These are phyloP conservation scores for Turnix velox DNA, from an alignment of 2,113 vertebrate genomes.

Conservation along the genomic window DNA sequence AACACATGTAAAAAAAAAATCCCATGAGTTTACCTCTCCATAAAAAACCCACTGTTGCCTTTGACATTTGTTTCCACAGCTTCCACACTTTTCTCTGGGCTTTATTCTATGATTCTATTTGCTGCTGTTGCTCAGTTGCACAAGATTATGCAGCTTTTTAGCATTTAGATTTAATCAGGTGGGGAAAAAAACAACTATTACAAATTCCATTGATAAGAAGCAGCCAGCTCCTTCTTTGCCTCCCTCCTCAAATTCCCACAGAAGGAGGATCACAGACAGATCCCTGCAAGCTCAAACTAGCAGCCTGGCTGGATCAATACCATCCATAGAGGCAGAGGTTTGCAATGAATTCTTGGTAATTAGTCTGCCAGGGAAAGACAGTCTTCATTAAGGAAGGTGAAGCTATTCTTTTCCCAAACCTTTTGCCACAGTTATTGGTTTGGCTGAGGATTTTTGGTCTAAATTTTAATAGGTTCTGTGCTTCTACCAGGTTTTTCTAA, in stretches of 20 bases:
- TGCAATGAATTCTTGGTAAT: constrained; percentile 44
- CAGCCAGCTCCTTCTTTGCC: background rate
- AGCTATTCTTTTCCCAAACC: constrained; percentile 1
- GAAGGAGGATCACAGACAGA: constrained; percentile 33
- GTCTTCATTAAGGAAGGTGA: constrained; percentile 42
- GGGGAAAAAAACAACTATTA: background rate
- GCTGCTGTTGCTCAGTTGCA: constrained; percentile 8
- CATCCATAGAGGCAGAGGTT: constrained; percentile 44
- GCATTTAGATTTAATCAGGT: constrained; percentile 54
- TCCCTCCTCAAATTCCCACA: background rate
- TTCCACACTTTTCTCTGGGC: background rate
- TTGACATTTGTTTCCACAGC: background rate
- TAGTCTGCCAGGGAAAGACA: constrained; percentile 35
- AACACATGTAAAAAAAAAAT: background rate
- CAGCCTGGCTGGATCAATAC: constrained; percentile 62
- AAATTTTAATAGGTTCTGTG: background rate
- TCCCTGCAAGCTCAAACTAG: constrained; percentile 10
- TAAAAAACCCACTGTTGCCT: background rate
- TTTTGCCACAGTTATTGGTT: background rate
- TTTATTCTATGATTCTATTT: background rate
- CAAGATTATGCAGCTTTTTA: constrained; percentile 31
- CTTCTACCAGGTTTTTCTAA: background rate
- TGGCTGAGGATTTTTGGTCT: background rate
- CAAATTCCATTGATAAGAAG: constrained; percentile 42
- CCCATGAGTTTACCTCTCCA: background rate